Base-by-base conservation (phyloP, 1,140 invertebrate genomes). In the Penaeus vannamei region DNA sequence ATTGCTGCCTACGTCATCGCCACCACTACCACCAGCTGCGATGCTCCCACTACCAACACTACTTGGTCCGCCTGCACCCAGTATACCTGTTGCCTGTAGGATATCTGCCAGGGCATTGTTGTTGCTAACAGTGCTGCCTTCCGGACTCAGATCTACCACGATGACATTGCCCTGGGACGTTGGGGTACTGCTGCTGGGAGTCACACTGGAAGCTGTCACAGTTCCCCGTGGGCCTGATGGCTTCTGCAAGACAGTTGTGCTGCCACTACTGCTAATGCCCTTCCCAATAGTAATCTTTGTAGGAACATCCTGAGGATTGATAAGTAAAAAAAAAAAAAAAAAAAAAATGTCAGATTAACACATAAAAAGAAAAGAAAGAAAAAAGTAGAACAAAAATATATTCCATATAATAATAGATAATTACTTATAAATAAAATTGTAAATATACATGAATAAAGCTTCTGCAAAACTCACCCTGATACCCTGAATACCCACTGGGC, bases 281-380 rank as follows among this genome's bases (percentile, higher is more conserved):
- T 89, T 89, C 60, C 87, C 87, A 46, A 89, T 89, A 23, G 87
- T 89, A 60, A 89, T 89, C 59, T 89, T 89, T 12, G 87, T 89
- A 26, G 87, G 82, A 29, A 79, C 87, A 84, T 89, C 87, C 87
- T 89, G 82, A 42, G 36, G 64, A 42, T 26, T 60, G 29, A 87
- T 59, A 60, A 59, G 26, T 60, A 1, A 19, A 20, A 53, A 26
- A 82, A 59, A n/a, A 26, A 82, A 20, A 23, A 14, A 22, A 23
- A 59, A 23, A 53, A 14, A 14, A 12, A 53, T 53, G 0, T 53
- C 10, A 53, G 12, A 53, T 53, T 8, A 53, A 42, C 4, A 42
- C 36, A 42, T 7, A 42, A 7, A 42, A 42, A 53, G 53, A 53
- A 53, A 53, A 53, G 53, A 53, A 53, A 17, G 10, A 53, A 53